Percentiles rank a stretch among this genome's conserved stretches.
Evolutionary conservation across 1,140 invertebrate genomes (phyloP).

Genomic region (Rhopalosiphum maidis): DNA sequence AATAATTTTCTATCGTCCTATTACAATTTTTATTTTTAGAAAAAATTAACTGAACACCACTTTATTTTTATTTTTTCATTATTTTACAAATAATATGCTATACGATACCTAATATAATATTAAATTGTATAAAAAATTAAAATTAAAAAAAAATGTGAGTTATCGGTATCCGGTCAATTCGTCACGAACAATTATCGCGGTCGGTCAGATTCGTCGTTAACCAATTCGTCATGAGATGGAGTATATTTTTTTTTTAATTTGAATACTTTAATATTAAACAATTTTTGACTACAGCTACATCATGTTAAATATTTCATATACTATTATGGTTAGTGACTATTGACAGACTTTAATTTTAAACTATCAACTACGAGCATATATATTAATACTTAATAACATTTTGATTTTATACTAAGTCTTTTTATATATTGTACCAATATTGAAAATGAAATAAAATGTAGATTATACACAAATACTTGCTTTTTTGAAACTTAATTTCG

Average conservation of each 20-base stretch:
- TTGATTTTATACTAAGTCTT: not conserved
- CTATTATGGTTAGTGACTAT: not conserved
- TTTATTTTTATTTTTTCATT: not conserved
- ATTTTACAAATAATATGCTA: not conserved
- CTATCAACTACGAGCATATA: not conserved
- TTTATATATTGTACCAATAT: not conserved
- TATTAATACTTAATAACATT: not conserved
- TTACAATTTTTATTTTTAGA: not conserved
- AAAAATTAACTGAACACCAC: not conserved
- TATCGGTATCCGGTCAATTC: not conserved
- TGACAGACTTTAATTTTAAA: not conserved
- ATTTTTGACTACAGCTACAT: not conserved
- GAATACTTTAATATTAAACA: not conserved
- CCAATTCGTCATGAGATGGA: not conserved
- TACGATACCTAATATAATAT: not conserved
- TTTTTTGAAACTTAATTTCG: not conserved
- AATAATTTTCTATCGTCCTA: not conserved
- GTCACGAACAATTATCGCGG: not conserved
- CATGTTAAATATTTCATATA: not conserved
- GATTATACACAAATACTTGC: not conserved
- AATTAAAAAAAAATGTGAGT: not conserved
- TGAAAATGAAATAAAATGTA: not conserved
- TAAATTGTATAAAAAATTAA: not conserved
- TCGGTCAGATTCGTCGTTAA: not conserved
- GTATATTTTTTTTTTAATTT: not conserved